Conservation (phyloP, 37 sponge, comb jelly and placozoan genomes). For the Mnemiopsis leidyi region DNA sequence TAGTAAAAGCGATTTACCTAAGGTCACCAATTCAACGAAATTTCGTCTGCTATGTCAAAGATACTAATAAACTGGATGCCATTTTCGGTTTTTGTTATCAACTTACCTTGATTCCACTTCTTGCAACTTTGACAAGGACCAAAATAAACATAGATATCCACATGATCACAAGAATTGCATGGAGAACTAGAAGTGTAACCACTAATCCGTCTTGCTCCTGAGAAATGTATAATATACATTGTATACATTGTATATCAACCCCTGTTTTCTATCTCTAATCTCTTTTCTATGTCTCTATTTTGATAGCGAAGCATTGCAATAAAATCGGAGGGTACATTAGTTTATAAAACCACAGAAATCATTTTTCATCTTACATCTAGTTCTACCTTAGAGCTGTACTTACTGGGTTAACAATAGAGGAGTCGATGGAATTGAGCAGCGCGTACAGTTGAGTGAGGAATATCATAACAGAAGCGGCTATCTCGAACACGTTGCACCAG, state of each 20-base stretch:
- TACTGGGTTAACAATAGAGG: not conserved
- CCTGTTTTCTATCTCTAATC: no score
- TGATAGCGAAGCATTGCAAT: no score
- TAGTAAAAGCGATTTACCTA: not conserved
- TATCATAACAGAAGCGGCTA: not conserved
- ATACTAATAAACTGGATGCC: no score
- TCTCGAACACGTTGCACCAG: slow-evolving; percentile 60
- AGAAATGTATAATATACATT: no score
- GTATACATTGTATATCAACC: no score
- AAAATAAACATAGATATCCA: slow-evolving; percentile 5
- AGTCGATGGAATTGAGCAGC: not conserved
- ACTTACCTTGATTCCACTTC: slow-evolving; percentile 50
- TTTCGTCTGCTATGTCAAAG: no score
- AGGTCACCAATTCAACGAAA: not conserved
- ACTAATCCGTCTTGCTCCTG: slow-evolving; percentile 1
- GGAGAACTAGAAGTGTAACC: not conserved
- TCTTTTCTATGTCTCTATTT: no score
- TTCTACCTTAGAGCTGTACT: no score
- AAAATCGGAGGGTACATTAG: no score
- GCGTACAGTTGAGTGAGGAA: not conserved
- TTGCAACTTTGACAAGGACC: not conserved
- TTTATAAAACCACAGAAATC: no score
- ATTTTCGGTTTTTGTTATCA: no score
- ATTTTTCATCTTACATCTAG: no score
- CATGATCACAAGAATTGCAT: not conserved